phyloP scores from a whole-genome alignment of 35 echinoderm and acorn worm species.

The Nesometra sesokonis region DNA sequence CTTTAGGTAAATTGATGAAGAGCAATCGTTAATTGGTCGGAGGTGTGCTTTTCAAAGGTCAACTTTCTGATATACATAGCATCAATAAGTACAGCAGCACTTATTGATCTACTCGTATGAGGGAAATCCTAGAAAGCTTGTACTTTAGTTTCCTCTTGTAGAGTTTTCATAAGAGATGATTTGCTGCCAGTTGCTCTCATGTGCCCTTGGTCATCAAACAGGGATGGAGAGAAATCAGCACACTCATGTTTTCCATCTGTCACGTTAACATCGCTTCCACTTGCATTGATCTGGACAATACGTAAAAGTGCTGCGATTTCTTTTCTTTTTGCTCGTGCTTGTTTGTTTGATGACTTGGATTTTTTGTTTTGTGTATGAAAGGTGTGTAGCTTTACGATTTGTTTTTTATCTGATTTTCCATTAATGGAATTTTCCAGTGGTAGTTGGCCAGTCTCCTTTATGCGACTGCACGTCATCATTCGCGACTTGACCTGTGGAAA shows the following conservation, averaged over 20 bases:
- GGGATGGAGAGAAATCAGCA: background rate
- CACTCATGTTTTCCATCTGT: slow-evolving; percentile 4
- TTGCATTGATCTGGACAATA: slow-evolving; percentile 12
- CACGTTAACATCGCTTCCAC: slow-evolving; percentile 4
- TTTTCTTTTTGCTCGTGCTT: background rate
- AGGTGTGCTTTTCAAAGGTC: too few relatives aligned
- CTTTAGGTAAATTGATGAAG: too few relatives aligned
- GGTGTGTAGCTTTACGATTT: background rate
- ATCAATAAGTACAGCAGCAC: too few relatives aligned
- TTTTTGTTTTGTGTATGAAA: slow-evolving; percentile 19
- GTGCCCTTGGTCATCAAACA: background rate
- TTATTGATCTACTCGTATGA: too few relatives aligned
- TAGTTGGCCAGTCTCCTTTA: background rate
- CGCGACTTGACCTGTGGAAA: slow-evolving; percentile 20
- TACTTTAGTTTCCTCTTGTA: background rate
- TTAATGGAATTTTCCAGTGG: background rate
- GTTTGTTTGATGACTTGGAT: background rate
- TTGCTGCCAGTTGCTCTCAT: slow-evolving; percentile 5
- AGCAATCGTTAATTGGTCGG: too few relatives aligned
- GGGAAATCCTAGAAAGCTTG: too few relatives aligned
- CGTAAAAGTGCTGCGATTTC: slow-evolving; percentile 16
- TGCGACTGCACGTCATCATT: background rate
- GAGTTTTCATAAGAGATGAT: background rate
- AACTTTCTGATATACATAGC: too few relatives aligned
- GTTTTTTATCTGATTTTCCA: background rate